Percentiles rank a stretch among this genome's conserved stretches.
Evolutionary conservation across 2,797 vertebrate species (phyloP).

Genomic region (Sciaenops ocellatus): DNA sequence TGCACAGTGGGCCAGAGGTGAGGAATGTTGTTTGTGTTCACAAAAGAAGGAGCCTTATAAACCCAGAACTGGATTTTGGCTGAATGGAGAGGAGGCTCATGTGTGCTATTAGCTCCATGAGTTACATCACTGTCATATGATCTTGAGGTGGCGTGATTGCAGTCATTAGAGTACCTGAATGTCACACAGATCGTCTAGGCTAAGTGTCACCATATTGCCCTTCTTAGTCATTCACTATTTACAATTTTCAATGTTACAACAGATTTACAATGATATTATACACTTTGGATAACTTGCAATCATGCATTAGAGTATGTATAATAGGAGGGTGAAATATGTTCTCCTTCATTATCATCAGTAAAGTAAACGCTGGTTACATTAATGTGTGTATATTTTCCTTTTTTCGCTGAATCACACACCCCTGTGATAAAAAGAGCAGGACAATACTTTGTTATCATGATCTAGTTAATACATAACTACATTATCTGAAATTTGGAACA

Average conservation of each 20-base stretch:
- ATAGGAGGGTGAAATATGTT: no score
- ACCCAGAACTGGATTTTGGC: slow-evolving; percentile 49
- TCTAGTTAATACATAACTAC: neutral
- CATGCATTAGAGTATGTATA: neutral
- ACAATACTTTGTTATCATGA: neutral
- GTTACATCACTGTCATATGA: slow-evolving; percentile 65
- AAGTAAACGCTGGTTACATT: neutral
- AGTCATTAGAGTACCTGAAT: neutral
- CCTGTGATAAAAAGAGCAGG: neutral
- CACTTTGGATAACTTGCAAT: neutral
- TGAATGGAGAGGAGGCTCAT: neutral
- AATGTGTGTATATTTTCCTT: neutral
- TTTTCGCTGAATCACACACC: neutral
- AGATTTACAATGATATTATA: neutral
- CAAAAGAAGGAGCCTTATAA: slow-evolving; percentile 2
- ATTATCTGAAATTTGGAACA: neutral
- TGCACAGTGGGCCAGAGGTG: slow-evolving; percentile 48
- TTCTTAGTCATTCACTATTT: neutral
- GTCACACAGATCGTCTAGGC: no score
- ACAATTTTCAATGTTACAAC: neutral
- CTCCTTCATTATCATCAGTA: neutral
- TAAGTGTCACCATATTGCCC: neutral
- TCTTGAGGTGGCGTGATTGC: slow-evolving; percentile 15
- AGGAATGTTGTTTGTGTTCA: slow-evolving; percentile 47
- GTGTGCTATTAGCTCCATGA: rapidly evolving